Conservation (phyloP, 1,140 invertebrate genomes). For the Atopsyche davidsoni region DNA sequence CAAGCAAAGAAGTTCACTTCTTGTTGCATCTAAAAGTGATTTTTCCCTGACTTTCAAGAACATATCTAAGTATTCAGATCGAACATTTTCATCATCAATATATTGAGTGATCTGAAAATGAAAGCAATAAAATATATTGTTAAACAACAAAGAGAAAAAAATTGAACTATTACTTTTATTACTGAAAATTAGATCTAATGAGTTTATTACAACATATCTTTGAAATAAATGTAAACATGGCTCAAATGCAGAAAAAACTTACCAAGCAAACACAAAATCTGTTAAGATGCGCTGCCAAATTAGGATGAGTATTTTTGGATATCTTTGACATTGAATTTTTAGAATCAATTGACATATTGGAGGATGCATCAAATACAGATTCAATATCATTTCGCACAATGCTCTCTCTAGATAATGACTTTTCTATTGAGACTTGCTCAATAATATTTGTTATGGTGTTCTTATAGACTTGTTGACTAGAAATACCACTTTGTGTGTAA, state of each 20-base stretch:
- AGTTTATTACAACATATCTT: no score
- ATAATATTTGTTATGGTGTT: not conserved
- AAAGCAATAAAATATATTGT: slow-evolving; percentile 5
- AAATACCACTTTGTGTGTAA: no score
- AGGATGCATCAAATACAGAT: not conserved
- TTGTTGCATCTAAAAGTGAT: slow-evolving; percentile 18
- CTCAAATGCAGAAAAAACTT: slow-evolving; percentile 4
- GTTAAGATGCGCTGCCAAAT: slow-evolving; percentile 10
- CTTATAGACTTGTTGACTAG: no score
- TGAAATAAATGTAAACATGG: no score
- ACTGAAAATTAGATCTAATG: no score
- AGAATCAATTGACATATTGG: not conserved
- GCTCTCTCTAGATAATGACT: not conserved
- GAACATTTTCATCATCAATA: slow-evolving; percentile 24
- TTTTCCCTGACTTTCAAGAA: slow-evolving; percentile 23
- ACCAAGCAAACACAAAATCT: slow-evolving; percentile 20
- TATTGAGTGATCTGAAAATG: slow-evolving; percentile 25
- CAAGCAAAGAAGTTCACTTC: slow-evolving; percentile 19
- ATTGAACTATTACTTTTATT: no score
- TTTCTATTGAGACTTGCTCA: not conserved
- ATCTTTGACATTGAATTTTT: not conserved
- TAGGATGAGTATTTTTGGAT: not conserved
- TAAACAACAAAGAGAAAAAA: no score
- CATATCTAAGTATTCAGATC: slow-evolving; percentile 20
- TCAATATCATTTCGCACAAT: not conserved